These are phyloP conservation scores for Nephotettix cincticeps DNA, from an alignment of 1,140 invertebrate genomes.

Conservation along the genomic window DNA sequence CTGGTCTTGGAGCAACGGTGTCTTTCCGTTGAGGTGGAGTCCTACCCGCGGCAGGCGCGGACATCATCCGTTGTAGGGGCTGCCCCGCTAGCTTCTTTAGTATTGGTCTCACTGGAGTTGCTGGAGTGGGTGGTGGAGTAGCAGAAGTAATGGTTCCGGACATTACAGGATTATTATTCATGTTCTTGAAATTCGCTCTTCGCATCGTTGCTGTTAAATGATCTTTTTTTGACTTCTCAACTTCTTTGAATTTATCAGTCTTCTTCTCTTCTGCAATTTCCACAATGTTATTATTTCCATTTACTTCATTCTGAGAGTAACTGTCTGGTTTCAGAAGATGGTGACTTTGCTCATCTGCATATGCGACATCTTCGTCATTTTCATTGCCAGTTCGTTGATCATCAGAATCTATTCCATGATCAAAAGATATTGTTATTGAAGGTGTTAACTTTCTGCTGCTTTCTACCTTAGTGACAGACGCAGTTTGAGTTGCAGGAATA, in stretches of 20 bases:
- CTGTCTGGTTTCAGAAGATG: neutral
- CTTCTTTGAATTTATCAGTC: constrained; percentile 12
- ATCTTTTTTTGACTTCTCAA: constrained; percentile 13
- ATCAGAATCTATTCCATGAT: neutral
- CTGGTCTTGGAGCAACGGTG: neutral
- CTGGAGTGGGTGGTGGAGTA: constrained; percentile 6
- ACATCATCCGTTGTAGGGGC: constrained; percentile 27
- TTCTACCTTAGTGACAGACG: neutral
- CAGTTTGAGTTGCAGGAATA: neutral
- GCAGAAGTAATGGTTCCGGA: neutral
- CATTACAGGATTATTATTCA: constrained; percentile 3
- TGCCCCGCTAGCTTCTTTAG: constrained; percentile 5
- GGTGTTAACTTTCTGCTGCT: neutral
- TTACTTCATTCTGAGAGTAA: neutral
- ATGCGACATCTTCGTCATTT: neutral
- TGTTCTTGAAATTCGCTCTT: constrained; percentile 29
- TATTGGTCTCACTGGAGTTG: neutral
- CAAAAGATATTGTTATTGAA: constrained; percentile 10
- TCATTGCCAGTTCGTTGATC: neutral
- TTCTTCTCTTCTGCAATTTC: neutral
- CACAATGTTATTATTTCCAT: neutral
- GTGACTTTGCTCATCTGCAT: neutral
- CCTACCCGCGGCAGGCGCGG: constrained; percentile 23
- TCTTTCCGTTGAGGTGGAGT: neutral
- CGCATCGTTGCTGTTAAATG: constrained; percentile 22